Evolutionary conservation across 2,113 vertebrate species (phyloP).

Genomic region (Podiceps cristatus): DNA sequence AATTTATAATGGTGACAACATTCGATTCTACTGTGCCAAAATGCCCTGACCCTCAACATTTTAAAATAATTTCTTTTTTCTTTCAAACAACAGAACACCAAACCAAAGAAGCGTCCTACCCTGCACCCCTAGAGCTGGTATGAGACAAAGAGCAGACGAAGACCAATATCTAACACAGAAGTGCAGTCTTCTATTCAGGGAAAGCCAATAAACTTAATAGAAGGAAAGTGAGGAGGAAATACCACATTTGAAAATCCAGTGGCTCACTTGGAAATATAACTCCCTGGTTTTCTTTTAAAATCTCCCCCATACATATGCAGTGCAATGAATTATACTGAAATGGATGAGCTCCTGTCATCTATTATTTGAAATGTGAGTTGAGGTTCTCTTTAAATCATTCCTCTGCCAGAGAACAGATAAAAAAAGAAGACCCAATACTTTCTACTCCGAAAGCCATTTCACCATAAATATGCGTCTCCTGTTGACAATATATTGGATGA

Average conservation of each 20-base stretch:
- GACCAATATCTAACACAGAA: neutral
- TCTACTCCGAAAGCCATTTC: constrained; percentile 33
- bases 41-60: neutral
- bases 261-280: constrained; percentile 1
- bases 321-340: constrained; percentile 40
- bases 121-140: neutral
- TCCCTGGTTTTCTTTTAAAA: constrained; percentile 21
- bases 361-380: constrained; percentile 58
- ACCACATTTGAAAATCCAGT: neutral
- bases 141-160: neutral
- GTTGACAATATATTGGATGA: constrained; percentile 39
- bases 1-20: neutral
- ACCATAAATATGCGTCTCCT: constrained; percentile 40
- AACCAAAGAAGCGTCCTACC: neutral
- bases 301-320: constrained; percentile 42
- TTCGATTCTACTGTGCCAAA: neutral
- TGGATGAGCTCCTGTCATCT: constrained; percentile 51
- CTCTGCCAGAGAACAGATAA: constrained; percentile 23
- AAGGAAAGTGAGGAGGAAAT: constrained; percentile 9
- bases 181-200: neutral
- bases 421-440: constrained; percentile 16
- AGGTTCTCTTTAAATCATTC: constrained; percentile 47
- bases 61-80: constrained; percentile 20
- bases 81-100: neutral
- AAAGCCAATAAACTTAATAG: constrained; percentile 12